phyloP scores from a whole-genome alignment of 2,888 invertebrate genomes.

The Melieria omissa region DNA sequence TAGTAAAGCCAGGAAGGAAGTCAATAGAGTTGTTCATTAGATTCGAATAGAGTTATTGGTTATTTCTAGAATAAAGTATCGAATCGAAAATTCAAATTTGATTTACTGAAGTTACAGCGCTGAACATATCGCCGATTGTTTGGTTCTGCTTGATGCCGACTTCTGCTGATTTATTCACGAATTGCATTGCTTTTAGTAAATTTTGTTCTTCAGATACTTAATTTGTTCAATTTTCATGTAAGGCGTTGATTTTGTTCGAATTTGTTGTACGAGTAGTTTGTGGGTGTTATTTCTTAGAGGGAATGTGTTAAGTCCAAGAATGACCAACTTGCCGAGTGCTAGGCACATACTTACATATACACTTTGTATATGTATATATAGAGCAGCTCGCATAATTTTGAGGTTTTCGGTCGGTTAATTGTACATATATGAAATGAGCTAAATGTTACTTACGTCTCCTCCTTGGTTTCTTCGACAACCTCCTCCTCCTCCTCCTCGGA shows the following conservation, averaged over 20 bases:
- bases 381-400: background rate
- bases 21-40: background rate
- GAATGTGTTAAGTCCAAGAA: too few species aligned
- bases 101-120: too few species aligned
- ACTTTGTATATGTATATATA: too few species aligned
- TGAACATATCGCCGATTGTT: background rate
- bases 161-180: background rate
- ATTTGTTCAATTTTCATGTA: too few species aligned
- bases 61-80: background rate
- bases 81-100: background rate
- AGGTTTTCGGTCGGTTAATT: background rate
- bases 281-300: too few species aligned
- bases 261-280: too few species aligned
- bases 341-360: too few species aligned
- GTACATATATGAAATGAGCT: background rate
- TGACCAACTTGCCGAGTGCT: too few species aligned
- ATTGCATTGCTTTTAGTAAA: slow-evolving; percentile 1
- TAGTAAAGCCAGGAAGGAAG: slow-evolving; percentile 4
- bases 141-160: background rate
- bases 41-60: background rate
- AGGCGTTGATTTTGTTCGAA: too few species aligned
- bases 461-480: slow-evolving; percentile 66
- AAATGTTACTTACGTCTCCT: slow-evolving; percentile 64
- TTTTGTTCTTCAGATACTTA: background rate
- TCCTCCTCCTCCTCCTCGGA: slow-evolving; percentile 67